These are phyloP conservation scores for Bemisia tabaci DNA, from an alignment of 1,140 invertebrate species.

Conservation along the genomic window DNA sequence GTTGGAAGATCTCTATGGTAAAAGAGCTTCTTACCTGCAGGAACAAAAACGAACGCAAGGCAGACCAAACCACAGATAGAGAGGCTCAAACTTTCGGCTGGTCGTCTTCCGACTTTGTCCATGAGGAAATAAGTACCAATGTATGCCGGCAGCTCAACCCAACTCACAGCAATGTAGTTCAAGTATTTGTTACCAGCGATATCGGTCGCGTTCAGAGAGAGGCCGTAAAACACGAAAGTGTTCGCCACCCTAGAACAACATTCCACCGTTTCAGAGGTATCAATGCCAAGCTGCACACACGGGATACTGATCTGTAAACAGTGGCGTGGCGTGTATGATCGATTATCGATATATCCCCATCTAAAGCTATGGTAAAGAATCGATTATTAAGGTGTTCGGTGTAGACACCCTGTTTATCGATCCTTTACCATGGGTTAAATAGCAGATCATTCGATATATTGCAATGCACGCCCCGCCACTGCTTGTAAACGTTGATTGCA, in stretches of 20 bases:
- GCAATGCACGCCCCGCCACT: too few relatives aligned
- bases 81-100: constrained; percentile 14
- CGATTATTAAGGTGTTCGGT: too few relatives aligned
- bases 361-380: too few relatives aligned
- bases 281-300: too few relatives aligned
- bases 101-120: constrained; percentile 15
- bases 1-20: background rate
- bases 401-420: too few relatives aligned
- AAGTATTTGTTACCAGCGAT: constrained; percentile 28
- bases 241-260: constrained; percentile 44
- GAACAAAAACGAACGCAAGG: constrained; percentile 17
- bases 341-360: too few relatives aligned
- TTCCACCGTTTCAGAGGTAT: too few relatives aligned
- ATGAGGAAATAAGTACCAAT: constrained; percentile 13
- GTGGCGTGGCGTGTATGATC: too few relatives aligned
- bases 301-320: too few relatives aligned
- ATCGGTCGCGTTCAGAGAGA: constrained; percentile 41
- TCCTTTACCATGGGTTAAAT: too few relatives aligned
- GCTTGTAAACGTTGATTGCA: too few relatives aligned
- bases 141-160: constrained; percentile 34
- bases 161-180: constrained; percentile 36
- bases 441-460: too few relatives aligned
- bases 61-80: constrained; percentile 17
- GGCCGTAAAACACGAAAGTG: constrained; percentile 54
- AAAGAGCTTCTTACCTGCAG: constrained; percentile 14